Percentiles rank a stretch among this genome's conserved stretches.
phyloP scores from a whole-genome alignment of 2,888 invertebrate genomes.

The Xylota sylvarum region DNA sequence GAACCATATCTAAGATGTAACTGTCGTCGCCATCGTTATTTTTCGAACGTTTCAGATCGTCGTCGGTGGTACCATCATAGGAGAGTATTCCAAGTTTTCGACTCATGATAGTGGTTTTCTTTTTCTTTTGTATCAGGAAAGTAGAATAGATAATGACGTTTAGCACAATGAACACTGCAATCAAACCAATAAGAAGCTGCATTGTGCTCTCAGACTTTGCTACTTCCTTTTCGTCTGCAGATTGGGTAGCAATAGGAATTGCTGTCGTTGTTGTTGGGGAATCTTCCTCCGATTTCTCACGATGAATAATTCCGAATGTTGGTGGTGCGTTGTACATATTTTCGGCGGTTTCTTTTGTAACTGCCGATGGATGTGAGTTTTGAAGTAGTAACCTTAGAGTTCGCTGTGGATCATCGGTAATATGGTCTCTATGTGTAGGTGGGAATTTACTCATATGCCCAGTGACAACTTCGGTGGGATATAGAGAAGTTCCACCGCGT shows the following conservation, averaged over 20 bases:
- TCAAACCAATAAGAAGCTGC: constrained; percentile 88
- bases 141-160: constrained; percentile 86
- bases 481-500: constrained; percentile 79
- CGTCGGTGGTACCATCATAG: constrained; percentile 84
- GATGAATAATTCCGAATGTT: constrained; percentile 80
- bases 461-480: constrained; percentile 82
- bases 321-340: constrained; percentile 85
- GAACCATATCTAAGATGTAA: constrained; percentile 83
- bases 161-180: constrained; percentile 89
- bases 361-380: constrained; percentile 79
- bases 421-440: constrained; percentile 80
- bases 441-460: constrained; percentile 85
- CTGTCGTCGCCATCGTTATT: constrained; percentile 84
- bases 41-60: constrained; percentile 83
- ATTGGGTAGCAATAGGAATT: constrained; percentile 45
- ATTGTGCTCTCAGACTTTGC: constrained; percentile 88
- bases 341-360: constrained; percentile 79
- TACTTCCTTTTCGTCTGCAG: constrained; percentile 81
- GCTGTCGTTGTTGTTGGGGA: constrained; percentile 50
- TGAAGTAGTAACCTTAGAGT: constrained; percentile 82
- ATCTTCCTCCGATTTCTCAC: constrained; percentile 33
- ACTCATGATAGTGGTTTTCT: constrained; percentile 80
- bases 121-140: constrained; percentile 82
- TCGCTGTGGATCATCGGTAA: constrained; percentile 83
- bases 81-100: constrained; percentile 83